phyloP scores from a whole-genome alignment of 2,797 vertebrate genomes.

The Sebastes paucispinis region DNA sequence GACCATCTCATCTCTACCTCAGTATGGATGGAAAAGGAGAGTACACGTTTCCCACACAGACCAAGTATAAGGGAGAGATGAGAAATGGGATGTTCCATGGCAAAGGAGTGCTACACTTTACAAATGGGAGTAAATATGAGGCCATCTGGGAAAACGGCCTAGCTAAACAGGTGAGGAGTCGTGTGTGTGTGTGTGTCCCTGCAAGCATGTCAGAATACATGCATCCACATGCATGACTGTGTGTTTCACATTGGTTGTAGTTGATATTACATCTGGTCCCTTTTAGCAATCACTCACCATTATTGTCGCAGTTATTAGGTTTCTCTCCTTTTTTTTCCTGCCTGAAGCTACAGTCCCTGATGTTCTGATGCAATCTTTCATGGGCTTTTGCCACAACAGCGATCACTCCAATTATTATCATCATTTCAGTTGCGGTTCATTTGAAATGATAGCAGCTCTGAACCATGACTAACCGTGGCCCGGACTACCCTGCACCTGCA shows the following conservation, averaged over 20 bases:
- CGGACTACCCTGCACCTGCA: constrained; percentile 52
- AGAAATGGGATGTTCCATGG: constrained; percentile 95
- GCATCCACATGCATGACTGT: constrained; percentile 34
- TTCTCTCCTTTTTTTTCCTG: constrained; percentile 47
- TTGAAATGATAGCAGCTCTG: constrained; percentile 58
- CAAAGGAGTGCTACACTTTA: constrained; percentile 87
- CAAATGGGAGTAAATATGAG: constrained; percentile 85
- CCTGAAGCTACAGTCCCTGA: constrained; percentile 32
- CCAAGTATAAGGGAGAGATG: constrained; percentile 87
- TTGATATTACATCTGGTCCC: constrained; percentile 71
- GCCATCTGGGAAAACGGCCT: constrained; percentile 88
- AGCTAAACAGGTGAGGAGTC: constrained; percentile 82
- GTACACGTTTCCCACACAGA: constrained; percentile 87
- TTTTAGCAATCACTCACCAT: constrained; percentile 76
- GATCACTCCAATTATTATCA: constrained; percentile 67
- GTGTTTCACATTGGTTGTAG: constrained; percentile 77
- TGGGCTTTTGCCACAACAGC: constrained; percentile 53
- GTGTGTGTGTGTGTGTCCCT: background rate
- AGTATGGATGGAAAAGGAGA: constrained; percentile 91
- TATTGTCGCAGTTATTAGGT: constrained; percentile 72
- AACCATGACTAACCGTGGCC: constrained; percentile 61
- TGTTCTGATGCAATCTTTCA: constrained; percentile 56
- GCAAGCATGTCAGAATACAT: constrained; percentile 35
- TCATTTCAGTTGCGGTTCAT: constrained; percentile 60
- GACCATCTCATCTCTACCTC: background rate